phyloP scores from a whole-genome alignment of 2,888 invertebrate genomes.

The Phania funesta region DNA sequence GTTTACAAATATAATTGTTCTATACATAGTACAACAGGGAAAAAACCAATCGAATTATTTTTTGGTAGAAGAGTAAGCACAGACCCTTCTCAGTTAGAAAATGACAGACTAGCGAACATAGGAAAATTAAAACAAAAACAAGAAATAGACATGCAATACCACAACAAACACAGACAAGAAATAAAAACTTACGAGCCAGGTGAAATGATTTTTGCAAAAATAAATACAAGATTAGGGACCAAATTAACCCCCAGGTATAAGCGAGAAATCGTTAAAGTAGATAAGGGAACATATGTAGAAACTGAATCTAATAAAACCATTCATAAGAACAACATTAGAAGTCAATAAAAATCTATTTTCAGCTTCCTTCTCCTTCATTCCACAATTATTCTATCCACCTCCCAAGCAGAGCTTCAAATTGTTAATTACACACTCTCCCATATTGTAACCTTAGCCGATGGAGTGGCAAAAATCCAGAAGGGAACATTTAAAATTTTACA shows the following conservation, averaged over 20 bases:
- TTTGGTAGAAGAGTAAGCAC: conserved; percentile 11
- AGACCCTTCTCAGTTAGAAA: background rate
- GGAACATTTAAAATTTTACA: background rate
- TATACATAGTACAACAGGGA: conserved; percentile 1
- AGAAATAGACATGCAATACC: background rate
- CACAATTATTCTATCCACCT: background rate
- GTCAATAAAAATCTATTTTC: background rate
- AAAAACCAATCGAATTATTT: conserved; percentile 6
- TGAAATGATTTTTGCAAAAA: background rate
- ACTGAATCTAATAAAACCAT: background rate
- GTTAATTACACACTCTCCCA: background rate
- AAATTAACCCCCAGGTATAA: background rate
- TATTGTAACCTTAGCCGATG: background rate
- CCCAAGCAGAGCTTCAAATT: background rate
- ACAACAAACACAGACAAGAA: background rate
- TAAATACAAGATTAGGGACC: background rate
- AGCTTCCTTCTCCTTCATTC: background rate
- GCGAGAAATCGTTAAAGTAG: no score
- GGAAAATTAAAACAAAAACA: background rate
- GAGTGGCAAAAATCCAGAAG: background rate
- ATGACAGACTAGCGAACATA: background rate
- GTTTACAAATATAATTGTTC: background rate
- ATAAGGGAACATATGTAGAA: background rate
- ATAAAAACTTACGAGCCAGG: background rate
- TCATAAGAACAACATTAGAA: background rate